Conservation (phyloP, 2,797 vertebrate genomes). For the Odontamblyopus lacepedii region DNA sequence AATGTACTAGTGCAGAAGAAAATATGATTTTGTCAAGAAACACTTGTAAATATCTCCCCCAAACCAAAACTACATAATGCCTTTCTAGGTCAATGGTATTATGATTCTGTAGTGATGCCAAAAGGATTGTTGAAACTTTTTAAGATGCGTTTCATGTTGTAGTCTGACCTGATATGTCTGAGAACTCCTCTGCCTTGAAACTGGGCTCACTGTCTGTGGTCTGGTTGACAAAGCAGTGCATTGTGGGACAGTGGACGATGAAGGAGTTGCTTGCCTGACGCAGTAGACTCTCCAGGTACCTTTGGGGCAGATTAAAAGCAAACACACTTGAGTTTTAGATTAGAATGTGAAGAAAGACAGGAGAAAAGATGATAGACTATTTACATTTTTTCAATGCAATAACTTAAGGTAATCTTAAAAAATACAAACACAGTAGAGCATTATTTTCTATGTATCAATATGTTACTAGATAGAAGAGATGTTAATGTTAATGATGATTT, state of each 20-base stretch:
- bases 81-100: neutral
- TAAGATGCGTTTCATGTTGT: neutral
- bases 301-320: conserved; percentile 44
- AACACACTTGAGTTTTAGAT: neutral
- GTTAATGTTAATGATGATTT: neutral
- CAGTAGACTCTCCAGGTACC: conserved; percentile 91
- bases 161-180: conserved; percentile 84
- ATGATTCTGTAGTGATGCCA: neutral
- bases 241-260: conserved; percentile 84
- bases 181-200: conserved; percentile 90
- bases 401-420: neutral
- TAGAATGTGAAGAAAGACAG: neutral
- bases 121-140: neutral
- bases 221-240: conserved; percentile 85
- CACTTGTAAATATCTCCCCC: neutral
- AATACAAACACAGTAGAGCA: neutral
- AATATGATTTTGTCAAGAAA: conserved; percentile 9
- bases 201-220: conserved; percentile 74
- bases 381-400: neutral
- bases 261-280: conserved; percentile 87
- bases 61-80: neutral
- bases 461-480: too few relatives aligned
- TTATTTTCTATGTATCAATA: neutral
- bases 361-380: neutral
- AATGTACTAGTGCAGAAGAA: neutral